These are phyloP conservation scores for Girardinichthys multiradiatus DNA, from an alignment of 2,113 vertebrate species.

Conservation along the genomic window DNA sequence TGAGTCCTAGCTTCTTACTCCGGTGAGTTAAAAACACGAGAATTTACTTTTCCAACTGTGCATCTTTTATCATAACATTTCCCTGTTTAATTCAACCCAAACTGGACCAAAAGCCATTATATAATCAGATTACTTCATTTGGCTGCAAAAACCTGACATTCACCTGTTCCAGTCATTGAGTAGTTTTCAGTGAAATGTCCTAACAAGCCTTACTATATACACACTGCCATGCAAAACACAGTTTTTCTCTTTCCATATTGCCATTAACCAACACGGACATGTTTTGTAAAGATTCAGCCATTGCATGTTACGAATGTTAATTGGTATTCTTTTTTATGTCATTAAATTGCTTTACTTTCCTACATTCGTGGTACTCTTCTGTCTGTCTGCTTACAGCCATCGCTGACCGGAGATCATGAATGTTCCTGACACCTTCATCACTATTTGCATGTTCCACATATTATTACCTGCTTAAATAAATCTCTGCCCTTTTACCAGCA, in stretches of 20 bases:
- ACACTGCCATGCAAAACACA: conserved; percentile 22
- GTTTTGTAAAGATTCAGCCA: conserved; percentile 66
- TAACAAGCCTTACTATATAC: conserved; percentile 32
- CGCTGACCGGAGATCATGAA: conserved; percentile 4
- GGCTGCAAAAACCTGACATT: conserved; percentile 10
- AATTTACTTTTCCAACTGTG: not conserved
- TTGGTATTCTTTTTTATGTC: conserved; percentile 64
- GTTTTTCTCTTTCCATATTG: conserved; percentile 12
- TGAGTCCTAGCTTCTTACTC: not conserved
- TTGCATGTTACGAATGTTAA: conserved; percentile 77
- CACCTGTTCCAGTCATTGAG: conserved; percentile 9
- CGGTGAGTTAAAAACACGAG: not conserved
- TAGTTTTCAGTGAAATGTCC: conserved; percentile 24
- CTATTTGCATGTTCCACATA: conserved; percentile 6
- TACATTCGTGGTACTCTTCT: conserved; percentile 46
- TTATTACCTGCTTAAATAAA: conserved; percentile 1
- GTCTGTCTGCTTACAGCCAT: conserved; percentile 11
- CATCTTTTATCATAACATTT: not conserved
- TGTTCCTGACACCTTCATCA: not conserved
- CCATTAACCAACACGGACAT: conserved; percentile 36
- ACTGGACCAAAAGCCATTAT: not conserved
- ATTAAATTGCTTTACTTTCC: conserved; percentile 81
- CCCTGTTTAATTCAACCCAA: not conserved
- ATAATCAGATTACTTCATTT: conserved; percentile 38
- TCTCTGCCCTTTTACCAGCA: conserved; percentile 25